Conservation (phyloP, 2,113 vertebrate genomes). For the Pardalotus punctatus region DNA sequence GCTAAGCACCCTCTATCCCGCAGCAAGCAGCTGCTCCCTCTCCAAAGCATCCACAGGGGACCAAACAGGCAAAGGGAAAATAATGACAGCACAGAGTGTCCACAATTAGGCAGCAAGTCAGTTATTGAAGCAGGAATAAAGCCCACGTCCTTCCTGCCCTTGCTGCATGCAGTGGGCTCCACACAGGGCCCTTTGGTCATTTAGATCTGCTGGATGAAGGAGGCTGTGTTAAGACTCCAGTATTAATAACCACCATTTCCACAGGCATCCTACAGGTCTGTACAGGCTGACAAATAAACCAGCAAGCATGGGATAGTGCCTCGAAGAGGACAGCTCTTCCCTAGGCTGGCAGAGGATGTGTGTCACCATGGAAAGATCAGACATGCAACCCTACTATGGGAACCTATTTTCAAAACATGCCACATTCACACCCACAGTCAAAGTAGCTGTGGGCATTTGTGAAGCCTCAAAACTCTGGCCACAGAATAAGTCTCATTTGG, state of each 20-base stretch:
- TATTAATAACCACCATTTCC: neutral
- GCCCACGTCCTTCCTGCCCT: neutral
- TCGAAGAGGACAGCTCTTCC: neutral
- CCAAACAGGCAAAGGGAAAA: neutral
- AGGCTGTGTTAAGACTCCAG: neutral
- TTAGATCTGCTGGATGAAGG: neutral
- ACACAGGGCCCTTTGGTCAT: accelerated
- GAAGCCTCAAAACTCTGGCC: neutral
- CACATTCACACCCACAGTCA: accelerated
- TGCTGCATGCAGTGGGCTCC: neutral
- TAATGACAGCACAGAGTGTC: neutral
- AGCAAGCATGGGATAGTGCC: neutral
- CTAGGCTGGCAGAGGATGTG: neutral
- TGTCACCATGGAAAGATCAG: neutral
- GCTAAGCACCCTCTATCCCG: neutral
- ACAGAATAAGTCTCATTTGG: neutral
- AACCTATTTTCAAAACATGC: neutral
- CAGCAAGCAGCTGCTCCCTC: neutral
- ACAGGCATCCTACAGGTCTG: neutral
- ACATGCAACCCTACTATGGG: neutral
- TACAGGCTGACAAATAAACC: neutral
- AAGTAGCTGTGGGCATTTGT: neutral
- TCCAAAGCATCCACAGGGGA: neutral
- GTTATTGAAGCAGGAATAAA: neutral
- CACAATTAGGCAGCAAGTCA: neutral